Base-by-base conservation (phyloP, 2,113 vertebrate genomes). In the Protobothrops mucrosquamatus region DNA sequence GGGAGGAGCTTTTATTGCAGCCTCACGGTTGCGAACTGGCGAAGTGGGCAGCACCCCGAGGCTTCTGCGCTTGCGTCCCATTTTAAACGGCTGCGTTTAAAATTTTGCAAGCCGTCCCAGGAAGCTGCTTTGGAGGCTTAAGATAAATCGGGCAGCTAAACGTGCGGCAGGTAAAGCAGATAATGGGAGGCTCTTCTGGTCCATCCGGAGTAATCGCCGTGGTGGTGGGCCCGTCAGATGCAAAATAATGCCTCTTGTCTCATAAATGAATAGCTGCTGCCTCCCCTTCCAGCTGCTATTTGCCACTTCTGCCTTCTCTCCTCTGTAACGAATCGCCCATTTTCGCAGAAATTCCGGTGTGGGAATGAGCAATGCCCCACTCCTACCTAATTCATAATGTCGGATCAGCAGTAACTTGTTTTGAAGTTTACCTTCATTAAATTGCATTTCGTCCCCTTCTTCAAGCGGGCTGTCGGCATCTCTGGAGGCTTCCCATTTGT, bases 361-460 rank as follows among this genome's bases (percentile, higher is more conserved):
- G 23, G 1, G 1, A 2, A 91, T 91, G 24, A 93, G 91, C 92
- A 94, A 18, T 64, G 87, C 51, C 93, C 0, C 0, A 14, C 93
- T 93, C 81, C 93, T 9, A 9, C 48, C 61, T 85, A 86, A 46
- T 93, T 93, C 18, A 0, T 85, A 92, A 92, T 14, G 0, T 11
- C 2, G 52, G 48, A 95, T 64, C 48, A 26, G 86, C 94, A 39
- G 86, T 90, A 85, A n/a, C 93, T 93, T 89, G 18, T 9, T 94
- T 96, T 93, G 91, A 69, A 81, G n/a, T 81, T 74, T 94, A 81
- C 57, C 61, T 94, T 91, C 95, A 95, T 95, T 90, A 43, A 95
- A 92, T 87, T 92, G 93, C 89, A 81, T 95, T 95, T 85, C 93
- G 92, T 20, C 4, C 4, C 91, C 89, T 52, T 51, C 55, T 89